Evolutionary conservation across 1,140 invertebrate species (phyloP).

Genomic region (Teleopsis dalmanni): DNA sequence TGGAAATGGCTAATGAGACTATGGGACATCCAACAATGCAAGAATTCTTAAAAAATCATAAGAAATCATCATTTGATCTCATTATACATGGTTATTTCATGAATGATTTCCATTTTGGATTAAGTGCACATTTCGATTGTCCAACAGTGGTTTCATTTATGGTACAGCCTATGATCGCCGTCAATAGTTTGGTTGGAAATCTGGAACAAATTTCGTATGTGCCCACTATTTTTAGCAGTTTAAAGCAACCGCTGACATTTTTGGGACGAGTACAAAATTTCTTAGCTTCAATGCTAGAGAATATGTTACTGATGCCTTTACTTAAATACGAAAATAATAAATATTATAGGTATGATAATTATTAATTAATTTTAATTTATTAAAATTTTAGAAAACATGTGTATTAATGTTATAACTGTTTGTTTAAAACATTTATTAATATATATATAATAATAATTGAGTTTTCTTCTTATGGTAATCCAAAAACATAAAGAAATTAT

Average conservation of each 20-base stretch:
- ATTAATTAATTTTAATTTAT: no score
- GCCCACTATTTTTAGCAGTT: slow-evolving; percentile 7
- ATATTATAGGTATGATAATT: slow-evolving; percentile 5
- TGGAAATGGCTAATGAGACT: not conserved
- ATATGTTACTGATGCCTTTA: not conserved
- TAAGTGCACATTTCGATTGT: slow-evolving; percentile 17
- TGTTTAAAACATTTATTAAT: not conserved
- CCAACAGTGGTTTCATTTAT: slow-evolving; percentile 14
- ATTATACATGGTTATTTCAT: slow-evolving; percentile 15
- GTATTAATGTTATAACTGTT: no score
- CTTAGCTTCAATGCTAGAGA: not conserved
- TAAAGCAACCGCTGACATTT: slow-evolving; percentile 10
- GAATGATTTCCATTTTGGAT: slow-evolving; percentile 18
- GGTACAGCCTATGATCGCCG: slow-evolving; percentile 1
- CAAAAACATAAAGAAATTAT: no score
- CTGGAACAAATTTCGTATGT: slow-evolving; percentile 13
- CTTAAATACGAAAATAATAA: not conserved
- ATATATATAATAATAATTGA: not conserved
- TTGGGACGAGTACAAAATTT: slow-evolving; percentile 7
- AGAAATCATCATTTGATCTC: slow-evolving; percentile 14
- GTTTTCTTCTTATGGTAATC: no score
- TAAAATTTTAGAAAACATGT: no score
- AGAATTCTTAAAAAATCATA: slow-evolving; percentile 6
- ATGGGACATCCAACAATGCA: slow-evolving; percentile 1
- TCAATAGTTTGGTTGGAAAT: slow-evolving; percentile 15